Base-by-base conservation (phyloP, 1,140 invertebrate species). In the Pseudomyrmex flavicornis region DNA sequence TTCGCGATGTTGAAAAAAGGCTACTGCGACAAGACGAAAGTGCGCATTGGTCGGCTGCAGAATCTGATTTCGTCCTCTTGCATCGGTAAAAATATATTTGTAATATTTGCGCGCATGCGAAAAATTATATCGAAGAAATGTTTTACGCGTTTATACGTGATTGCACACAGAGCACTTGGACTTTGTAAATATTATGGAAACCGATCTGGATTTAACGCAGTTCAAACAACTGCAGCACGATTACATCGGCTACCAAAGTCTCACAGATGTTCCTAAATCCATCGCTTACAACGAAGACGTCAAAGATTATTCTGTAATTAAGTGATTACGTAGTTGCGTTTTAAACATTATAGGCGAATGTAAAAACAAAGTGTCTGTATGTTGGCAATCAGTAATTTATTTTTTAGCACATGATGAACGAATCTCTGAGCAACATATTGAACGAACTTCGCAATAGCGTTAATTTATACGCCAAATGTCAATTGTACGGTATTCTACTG, bases 1-100 rank as follows among this genome's bases (percentile, higher is more conserved):
- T 96, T 99, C 91, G 98, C 99, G 13, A 98, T 98, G 97, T 95
- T 99, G 13, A 99, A 99, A 93, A 99, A 99, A 94, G 99, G 99
- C 7, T 97, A 98, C 91, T 98, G 99, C 91, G 98, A 99, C 94
- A 98, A 98, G 35, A 97, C 99, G 62, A 98, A 99, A 95, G 98
- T 99, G 10, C 95, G 99, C 89, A 97, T 99, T 63, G 99, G 99
- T 12, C 95, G 99, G 70, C 95, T 99, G 54, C 99, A 99, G 95
- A 98, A 98, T 95, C 95, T 99, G n/a, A 97, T 99, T 69, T 98
- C 98, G 9, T 98, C 98, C 86, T 98, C 98, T 9, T 99, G 98
- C 92, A 98, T 98, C 87, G 97, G 97, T 97, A 95, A 95, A 92
- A 65, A 62, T 26, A 68, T 54, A 74, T 46, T 35, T 65, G 54